These are phyloP conservation scores for Acrobasis suavella DNA, from an alignment of 2,888 invertebrate genomes.

Conservation along the genomic window DNA sequence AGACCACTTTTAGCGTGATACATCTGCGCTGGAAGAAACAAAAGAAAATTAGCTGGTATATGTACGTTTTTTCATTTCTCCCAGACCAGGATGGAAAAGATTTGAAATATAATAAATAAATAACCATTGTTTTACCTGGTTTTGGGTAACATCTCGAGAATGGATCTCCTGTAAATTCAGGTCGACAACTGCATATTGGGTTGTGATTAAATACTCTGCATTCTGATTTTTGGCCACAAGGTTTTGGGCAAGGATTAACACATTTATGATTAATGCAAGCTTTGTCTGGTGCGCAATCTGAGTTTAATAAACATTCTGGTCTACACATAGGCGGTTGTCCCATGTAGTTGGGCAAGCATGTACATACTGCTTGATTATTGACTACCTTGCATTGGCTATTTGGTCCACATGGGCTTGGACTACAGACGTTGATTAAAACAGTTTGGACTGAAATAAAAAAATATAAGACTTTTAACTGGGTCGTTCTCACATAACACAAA, in stretches of 20 bases:
- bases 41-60: too few relatives aligned
- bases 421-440: conserved; percentile 74
- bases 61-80: too few relatives aligned
- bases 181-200: conserved; percentile 86
- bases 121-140: conserved; percentile 57
- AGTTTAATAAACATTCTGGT: conserved; percentile 86
- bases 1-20: too few relatives aligned
- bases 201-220: conserved; percentile 88
- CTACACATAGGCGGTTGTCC: conserved; percentile 87
- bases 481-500: too few relatives aligned
- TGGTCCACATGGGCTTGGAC: conserved; percentile 84
- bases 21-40: too few relatives aligned
- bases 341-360: conserved; percentile 85
- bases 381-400: conserved; percentile 83
- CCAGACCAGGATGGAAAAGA: too few relatives aligned
- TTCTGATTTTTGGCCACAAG: conserved; percentile 86
- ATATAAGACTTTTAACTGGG: conserved; percentile 14
- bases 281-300: conserved; percentile 84
- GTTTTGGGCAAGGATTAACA: conserved; percentile 86
- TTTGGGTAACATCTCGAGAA: conserved; percentile 85
- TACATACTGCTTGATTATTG: conserved; percentile 85
- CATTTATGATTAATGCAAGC: conserved; percentile 88
- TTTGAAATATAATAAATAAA: conserved; percentile 16
- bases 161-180: conserved; percentile 84
- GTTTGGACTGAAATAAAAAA: conserved; percentile 62